Evolutionary conservation across 2,113 vertebrate species (phyloP).

Genomic region (Thinocorus orbignyianus): DNA sequence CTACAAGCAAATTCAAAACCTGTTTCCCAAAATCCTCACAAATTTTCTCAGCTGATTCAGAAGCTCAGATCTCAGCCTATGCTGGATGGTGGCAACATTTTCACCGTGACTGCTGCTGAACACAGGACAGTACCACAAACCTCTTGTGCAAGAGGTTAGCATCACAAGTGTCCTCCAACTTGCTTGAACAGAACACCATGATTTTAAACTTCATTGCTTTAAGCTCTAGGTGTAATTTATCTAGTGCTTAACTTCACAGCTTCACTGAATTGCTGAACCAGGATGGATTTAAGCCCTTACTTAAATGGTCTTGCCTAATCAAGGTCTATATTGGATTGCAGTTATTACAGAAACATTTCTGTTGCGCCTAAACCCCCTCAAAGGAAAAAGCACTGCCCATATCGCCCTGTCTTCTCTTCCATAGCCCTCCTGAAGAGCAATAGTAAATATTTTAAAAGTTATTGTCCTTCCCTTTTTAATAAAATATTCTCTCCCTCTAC

Average conservation of each 20-base stretch:
- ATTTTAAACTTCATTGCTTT: background rate
- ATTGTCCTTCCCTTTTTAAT: slow-evolving; percentile 45
- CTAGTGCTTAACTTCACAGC: background rate
- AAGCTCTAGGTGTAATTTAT: background rate
- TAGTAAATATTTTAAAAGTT: slow-evolving; percentile 23
- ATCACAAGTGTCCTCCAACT: background rate
- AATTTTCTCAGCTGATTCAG: background rate
- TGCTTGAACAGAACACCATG: background rate
- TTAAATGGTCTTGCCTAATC: background rate
- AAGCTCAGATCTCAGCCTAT: background rate
- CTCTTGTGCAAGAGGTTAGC: fast-evolving
- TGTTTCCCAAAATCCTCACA: background rate
- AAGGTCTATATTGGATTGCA: background rate
- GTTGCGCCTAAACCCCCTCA: background rate
- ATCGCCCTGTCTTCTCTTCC: background rate
- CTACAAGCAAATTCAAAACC: background rate
- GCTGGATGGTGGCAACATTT: background rate
- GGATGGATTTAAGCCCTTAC: background rate
- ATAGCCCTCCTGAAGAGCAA: background rate
- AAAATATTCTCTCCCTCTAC: slow-evolving; percentile 19
- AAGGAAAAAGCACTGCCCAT: background rate
- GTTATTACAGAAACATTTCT: background rate
- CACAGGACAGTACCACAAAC: background rate
- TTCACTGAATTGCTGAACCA: background rate
- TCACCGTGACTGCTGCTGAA: fast-evolving